Conservation (phyloP, 1,140 invertebrate species). For the Trichoplusia ni region DNA sequence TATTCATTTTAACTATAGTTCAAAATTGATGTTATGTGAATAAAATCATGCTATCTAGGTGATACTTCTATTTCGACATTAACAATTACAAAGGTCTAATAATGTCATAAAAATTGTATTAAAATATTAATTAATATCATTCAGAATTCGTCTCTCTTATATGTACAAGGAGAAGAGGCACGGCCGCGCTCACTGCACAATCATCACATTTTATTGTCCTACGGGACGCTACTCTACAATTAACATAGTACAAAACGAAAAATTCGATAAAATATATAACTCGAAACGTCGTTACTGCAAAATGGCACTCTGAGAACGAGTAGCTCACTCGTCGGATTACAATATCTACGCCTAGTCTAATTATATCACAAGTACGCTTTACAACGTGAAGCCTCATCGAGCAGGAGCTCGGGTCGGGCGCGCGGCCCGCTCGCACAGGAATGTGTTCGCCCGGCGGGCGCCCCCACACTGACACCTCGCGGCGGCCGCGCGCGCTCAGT, state of each 20-base stretch:
- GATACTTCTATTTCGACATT: constrained; percentile 52
- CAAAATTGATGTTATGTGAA: constrained; percentile 52
- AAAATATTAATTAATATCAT: constrained; percentile 74
- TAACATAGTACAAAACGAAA: constrained; percentile 56
- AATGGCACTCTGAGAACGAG: constrained; percentile 74
- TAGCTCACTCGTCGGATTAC: constrained; percentile 57
- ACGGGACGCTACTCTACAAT: constrained; percentile 59
- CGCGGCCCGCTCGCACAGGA: constrained; percentile 53
- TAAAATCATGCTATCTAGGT: constrained; percentile 55
- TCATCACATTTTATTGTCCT: constrained; percentile 61
- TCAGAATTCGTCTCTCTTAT: constrained; percentile 69
- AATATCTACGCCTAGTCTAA: constrained; percentile 72
- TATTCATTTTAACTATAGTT: constrained; percentile 48
- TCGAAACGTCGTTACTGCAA: constrained; percentile 64
- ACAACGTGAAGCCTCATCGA: constrained; percentile 65
- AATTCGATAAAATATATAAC: constrained; percentile 43
- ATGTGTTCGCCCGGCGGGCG: constrained; percentile 46
- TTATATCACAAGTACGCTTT: constrained; percentile 79
- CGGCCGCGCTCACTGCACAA: constrained; percentile 3
- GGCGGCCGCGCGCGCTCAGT: constrained; percentile 34
- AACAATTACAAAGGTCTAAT: constrained; percentile 56
- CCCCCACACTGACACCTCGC: constrained; percentile 9
- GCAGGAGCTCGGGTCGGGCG: constrained; percentile 46
- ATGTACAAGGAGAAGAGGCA: constrained; percentile 54
- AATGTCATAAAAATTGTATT: constrained; percentile 70